A percentile compares a stretch with the other conserved stretches of the same genome.
Evolutionary conservation across 2,113 vertebrate genomes (phyloP).

Genomic region (Corythaixoides concolor): DNA sequence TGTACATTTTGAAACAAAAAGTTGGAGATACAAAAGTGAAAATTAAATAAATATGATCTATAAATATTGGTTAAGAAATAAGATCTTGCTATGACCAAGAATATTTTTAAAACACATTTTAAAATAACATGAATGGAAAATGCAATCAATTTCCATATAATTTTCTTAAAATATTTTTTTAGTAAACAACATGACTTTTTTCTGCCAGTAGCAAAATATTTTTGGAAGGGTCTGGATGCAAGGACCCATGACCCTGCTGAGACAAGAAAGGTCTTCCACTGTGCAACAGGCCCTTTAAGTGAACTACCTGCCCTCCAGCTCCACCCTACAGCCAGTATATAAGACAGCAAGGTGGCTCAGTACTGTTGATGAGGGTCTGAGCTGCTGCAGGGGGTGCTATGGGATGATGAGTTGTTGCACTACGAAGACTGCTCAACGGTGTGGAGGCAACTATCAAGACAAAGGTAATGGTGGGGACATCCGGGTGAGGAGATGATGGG

Average conservation of each 20-base stretch:
- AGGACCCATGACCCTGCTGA: neutral
- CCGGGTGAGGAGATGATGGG: accelerated
- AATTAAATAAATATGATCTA: neutral
- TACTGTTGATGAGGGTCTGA: accelerated
- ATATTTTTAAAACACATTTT: neutral
- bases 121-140: neutral
- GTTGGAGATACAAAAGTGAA: neutral
- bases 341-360: neutral
- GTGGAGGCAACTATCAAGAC: neutral
- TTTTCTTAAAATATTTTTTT: neutral
- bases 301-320: neutral
- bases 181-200: neutral
- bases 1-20: neutral
- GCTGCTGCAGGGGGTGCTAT: accelerated
- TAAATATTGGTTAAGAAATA: neutral
- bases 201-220: neutral
- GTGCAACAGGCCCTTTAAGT: neutral
- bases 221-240: neutral
- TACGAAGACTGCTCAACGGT: accelerated
- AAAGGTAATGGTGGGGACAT: neutral
- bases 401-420: neutral
- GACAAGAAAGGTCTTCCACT: accelerated
- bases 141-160: neutral
- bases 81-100: neutral
- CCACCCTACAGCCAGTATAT: neutral